Percentiles rank a stretch among this genome's conserved stretches.
Conservation (phyloP, 2,888 invertebrate genomes). For the Rapana venosa region DNA sequence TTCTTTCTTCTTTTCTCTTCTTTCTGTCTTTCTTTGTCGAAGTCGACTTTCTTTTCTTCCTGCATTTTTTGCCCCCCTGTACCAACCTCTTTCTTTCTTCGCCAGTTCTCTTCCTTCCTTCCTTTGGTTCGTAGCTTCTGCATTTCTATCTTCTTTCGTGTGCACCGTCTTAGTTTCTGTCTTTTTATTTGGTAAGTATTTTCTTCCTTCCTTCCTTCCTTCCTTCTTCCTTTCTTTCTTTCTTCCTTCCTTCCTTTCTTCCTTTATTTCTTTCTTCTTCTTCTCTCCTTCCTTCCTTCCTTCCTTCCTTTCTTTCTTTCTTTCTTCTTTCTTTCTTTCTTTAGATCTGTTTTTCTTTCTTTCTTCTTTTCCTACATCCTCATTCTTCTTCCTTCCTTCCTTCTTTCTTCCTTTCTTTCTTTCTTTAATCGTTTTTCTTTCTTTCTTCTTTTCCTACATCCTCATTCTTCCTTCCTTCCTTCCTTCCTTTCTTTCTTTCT, state of each 20-base stretch:
- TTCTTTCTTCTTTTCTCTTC: neutral
- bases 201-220: neutral
- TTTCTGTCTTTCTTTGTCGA: neutral
- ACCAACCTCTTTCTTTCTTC: neutral
- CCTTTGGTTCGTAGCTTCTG: neutral
- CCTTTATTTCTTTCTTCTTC: neutral
- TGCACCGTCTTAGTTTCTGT: neutral
- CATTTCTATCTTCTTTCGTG: too few species aligned
- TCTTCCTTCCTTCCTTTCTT: conserved; percentile 12
- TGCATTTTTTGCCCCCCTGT: neutral
- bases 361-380: neutral
- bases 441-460: neutral
- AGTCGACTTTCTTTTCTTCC: neutral
- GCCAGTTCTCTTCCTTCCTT: neutral
- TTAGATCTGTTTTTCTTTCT: neutral
- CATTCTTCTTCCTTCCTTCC: neutral
- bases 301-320: neutral
- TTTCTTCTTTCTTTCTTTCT: neutral
- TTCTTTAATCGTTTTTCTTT: neutral
- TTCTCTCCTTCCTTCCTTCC: neutral
- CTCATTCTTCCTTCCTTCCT: too few species aligned
- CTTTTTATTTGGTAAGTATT: neutral
- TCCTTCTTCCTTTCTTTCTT: neutral
- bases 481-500: too few species aligned
- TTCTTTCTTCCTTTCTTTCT: neutral